Evolutionary conservation across 2,797 vertebrate species (phyloP).

Genomic region (Strix occidentalis): DNA sequence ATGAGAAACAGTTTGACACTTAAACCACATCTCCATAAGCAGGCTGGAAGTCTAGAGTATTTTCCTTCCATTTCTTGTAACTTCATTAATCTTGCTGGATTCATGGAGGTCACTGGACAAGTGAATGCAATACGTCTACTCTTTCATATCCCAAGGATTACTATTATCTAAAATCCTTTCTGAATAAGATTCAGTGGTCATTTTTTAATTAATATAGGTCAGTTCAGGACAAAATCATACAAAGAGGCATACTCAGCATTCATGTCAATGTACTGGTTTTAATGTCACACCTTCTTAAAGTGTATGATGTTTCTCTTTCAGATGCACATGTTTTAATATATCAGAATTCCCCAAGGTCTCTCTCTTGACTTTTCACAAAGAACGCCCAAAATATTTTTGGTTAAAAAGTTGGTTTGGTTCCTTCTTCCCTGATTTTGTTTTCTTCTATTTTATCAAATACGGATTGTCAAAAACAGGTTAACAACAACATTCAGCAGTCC

Average conservation of each 20-base stretch:
- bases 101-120: background rate
- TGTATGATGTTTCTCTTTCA: background rate
- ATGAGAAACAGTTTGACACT: background rate
- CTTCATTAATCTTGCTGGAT: background rate
- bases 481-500: background rate
- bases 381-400: background rate
- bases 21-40: background rate
- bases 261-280: background rate
- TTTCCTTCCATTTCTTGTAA: background rate
- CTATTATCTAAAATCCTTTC: background rate
- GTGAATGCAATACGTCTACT: background rate
- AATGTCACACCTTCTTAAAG: background rate
- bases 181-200: background rate
- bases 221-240: background rate
- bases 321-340: background rate
- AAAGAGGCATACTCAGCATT: background rate
- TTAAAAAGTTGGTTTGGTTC: background rate
- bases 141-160: background rate
- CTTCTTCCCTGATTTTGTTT: background rate
- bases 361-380: background rate
- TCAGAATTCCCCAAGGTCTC: background rate
- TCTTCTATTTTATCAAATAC: background rate
- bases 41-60: background rate
- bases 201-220: background rate
- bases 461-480: background rate